Percentiles rank a stretch among this genome's conserved stretches.
Conservation (phyloP, 2,888 invertebrate species). For the Pharmacophagus antenor region DNA sequence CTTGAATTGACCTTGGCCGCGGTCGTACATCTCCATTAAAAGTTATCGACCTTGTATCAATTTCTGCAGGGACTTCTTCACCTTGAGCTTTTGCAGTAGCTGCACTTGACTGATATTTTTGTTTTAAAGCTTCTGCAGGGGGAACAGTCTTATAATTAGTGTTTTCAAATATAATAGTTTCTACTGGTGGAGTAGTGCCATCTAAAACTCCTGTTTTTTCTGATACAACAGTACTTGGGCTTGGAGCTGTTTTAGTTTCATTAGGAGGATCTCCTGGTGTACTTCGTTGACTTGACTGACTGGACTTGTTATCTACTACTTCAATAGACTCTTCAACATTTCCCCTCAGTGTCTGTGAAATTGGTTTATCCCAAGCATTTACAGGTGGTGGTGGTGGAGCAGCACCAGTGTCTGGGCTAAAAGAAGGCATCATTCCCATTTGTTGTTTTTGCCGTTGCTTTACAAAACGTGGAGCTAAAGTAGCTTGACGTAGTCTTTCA, state of each 20-base stretch:
- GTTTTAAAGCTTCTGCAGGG: slow-evolving; percentile 84
- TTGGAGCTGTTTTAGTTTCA: slow-evolving; percentile 54
- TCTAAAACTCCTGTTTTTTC: slow-evolving; percentile 84
- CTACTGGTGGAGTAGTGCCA: slow-evolving; percentile 89
- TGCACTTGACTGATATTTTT: slow-evolving; percentile 79
- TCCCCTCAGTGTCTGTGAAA: slow-evolving; percentile 84
- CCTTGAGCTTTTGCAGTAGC: slow-evolving; percentile 68
- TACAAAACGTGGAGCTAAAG: slow-evolving; percentile 88
- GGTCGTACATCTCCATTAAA: slow-evolving; percentile 72
- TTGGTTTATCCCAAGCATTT: slow-evolving; percentile 93
- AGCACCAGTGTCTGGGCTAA: slow-evolving; percentile 77
- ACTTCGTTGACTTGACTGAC: slow-evolving; percentile 69
- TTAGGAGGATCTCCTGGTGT: slow-evolving; percentile 64
- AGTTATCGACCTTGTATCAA: slow-evolving; percentile 63
- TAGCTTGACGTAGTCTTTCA: slow-evolving; percentile 80
- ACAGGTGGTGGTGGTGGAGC: slow-evolving; percentile 86
- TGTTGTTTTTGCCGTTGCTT: slow-evolving; percentile 85
- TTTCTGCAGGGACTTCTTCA: slow-evolving; percentile 76
- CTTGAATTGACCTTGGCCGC: slow-evolving; percentile 69
- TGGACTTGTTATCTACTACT: slow-evolving; percentile 58
- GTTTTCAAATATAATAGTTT: slow-evolving; percentile 95
- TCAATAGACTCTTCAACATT: slow-evolving; percentile 70
- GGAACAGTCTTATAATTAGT: slow-evolving; percentile 92
- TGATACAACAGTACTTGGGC: slow-evolving; percentile 50
- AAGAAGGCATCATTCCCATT: slow-evolving; percentile 63